Evolutionary conservation across 2,797 vertebrate species (phyloP), one percentile per base, ranked within the genome.

Genomic region (Varecia variegata): DNA sequence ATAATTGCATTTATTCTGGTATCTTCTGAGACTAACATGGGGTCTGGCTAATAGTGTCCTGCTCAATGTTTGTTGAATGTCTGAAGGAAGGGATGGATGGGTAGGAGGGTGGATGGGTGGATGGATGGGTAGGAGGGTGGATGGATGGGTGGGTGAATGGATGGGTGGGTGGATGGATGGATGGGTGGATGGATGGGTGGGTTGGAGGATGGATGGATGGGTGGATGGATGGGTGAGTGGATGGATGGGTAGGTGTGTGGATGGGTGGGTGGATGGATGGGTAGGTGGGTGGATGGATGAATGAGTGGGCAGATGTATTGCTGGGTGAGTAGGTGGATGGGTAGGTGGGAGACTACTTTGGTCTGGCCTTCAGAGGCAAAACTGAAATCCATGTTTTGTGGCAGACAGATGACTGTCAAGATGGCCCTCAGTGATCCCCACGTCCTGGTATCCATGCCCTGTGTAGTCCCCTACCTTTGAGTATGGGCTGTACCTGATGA

Each of bases 281-380:
- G 60, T 18, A 8, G 30, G 3, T 9, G 21, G 14, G 0, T 56
- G 67, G n/a, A 27, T 35, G 21, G 13, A 2, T 67, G 58, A 13
- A 0, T 82, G 58, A 3, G 0, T 50, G 21, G 30, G 3, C 6
- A 15, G 15, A 1, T 58, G 68, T 23, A 30, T 38, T 9, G 15
- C 0, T 58, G 68, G n/a, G 20, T 38, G 10, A 18, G 0, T 25
- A 2, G 38, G 4, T 58, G 91, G 35, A 7, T 30, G 54, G 56
- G 32, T 62, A 10, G 43, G 18, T 70, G 21, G 89, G n/a, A 76
- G 40, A 83, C 27, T 62, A 38, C 17, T 77, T 84, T 52, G 45
- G 32, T 40, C 56, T 52, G 50, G 40, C 38, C 93, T 96, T 91
- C 65, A 94, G 50, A 74, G 40, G 50, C 52, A 32, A 86, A 83